Evolutionary conservation across 2,113 vertebrate genomes (phyloP), one percentile per base, ranked within the genome.

Genomic region (Patagioenas fasciata): DNA sequence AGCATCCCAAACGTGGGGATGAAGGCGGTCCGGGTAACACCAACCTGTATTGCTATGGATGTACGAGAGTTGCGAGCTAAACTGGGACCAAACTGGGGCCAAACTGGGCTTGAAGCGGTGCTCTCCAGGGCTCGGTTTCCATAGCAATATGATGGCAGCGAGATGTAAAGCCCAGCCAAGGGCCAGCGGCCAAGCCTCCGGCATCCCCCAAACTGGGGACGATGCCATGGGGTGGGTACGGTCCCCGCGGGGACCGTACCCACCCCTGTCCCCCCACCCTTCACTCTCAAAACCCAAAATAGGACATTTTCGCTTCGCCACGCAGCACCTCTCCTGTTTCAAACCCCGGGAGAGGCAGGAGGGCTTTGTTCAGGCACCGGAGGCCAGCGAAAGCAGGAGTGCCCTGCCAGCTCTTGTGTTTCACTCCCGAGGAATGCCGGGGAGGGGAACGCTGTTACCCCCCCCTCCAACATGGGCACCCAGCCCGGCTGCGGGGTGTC

Each of bases 401-500:
- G 94, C 95, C 95, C 93, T 97, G 96, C 96, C 97, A 98, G 97
- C 96, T 92, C 96, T 93, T 95, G 95, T 96, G 93, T 84, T 97
- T 98, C 97, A 97, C 93, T 92, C 88, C 96, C 95, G 51, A 96
- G 97, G 97, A 98, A 98, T 97, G 96, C 97, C 79, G 92, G 96
- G 97, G 96, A 94, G 74, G 85, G 88, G 85, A 89, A 61, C 26
- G 1, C 80, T 72, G 80, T n/a, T 44, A 89, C 38, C 38, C 64
- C 87, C 80, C 61, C 61, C 70, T 57, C 61, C 89, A 80, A n/a
- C 4, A 50, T 2, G 74, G 95, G 95, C 87, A 3, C 83, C 53
- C 67, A 34, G 88, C 96, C 93, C 40, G 58, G 89, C 75, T 89
- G 91, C 92, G 85, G 92, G 77, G 94, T 82, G 79, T 61, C 32